phyloP scores from a whole-genome alignment of 2,797 vertebrate genomes.

The Chanos chanos region DNA sequence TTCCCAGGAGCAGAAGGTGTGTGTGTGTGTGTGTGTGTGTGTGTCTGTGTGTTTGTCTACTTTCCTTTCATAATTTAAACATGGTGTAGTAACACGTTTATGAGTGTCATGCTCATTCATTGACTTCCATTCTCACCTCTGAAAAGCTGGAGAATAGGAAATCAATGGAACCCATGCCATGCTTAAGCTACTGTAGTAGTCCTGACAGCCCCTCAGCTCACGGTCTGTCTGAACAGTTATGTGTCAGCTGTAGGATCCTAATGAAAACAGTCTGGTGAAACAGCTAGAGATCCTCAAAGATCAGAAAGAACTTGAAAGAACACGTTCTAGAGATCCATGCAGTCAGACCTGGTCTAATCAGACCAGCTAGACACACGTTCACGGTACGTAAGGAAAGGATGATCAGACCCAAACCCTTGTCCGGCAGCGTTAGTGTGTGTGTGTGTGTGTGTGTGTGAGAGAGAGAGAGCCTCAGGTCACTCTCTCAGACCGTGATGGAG shows the following conservation, averaged over 20 bases:
- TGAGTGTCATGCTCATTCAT: background rate
- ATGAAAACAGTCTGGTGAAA: too few species aligned
- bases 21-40: slow-evolving; percentile 1
- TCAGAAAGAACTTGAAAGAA: too few species aligned
- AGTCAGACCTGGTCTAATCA: too few species aligned
- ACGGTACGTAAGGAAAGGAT: too few species aligned
- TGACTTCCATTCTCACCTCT: background rate
- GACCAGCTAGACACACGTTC: too few species aligned
- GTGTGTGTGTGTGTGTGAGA: slow-evolving; percentile 39
- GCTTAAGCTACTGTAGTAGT: slow-evolving; percentile 11
- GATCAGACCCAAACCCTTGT: too few species aligned
- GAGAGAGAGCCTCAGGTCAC: slow-evolving; percentile 23
- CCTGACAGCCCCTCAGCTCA: background rate
- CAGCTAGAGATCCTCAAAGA: too few species aligned
- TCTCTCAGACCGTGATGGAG: slow-evolving; percentile 14
- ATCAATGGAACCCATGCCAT: slow-evolving; percentile 9
- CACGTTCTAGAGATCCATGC: too few species aligned
- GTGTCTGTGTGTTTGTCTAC: background rate
- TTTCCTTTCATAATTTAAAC: background rate
- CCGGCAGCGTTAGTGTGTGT: too few species aligned
- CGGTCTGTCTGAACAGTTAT: background rate
- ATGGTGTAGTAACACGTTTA: background rate
- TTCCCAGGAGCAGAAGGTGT: background rate
- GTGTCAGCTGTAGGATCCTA: slow-evolving; percentile 34
- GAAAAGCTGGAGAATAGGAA: slow-evolving; percentile 18